Conservation (phyloP, 2,113 vertebrate genomes). For the Meles meles region DNA sequence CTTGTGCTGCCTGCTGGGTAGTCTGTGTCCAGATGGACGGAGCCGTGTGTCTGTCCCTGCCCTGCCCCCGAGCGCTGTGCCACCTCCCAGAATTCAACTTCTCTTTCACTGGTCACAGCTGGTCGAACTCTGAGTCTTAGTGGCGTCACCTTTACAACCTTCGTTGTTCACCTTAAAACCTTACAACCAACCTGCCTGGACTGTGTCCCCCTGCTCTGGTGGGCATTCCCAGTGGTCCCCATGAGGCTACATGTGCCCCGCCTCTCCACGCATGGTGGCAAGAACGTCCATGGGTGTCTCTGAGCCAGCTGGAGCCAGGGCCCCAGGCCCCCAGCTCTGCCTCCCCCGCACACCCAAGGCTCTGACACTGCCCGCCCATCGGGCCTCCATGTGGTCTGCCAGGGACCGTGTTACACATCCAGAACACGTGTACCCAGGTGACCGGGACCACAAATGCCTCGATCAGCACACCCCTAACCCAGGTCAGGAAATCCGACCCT, state of each 20-base stretch:
- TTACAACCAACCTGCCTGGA: neutral
- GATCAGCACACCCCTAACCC: neutral
- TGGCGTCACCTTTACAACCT: neutral
- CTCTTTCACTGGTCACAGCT: neutral
- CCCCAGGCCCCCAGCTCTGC: no score
- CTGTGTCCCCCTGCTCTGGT: no score
- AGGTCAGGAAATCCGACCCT: accelerated
- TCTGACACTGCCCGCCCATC: neutral
- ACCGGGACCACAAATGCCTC: neutral
- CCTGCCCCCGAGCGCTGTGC: neutral
- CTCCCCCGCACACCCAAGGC: no score
- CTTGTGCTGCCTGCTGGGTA: no score
- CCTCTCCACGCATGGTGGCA: neutral
- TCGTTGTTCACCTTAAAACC: neutral
- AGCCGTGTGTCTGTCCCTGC: no score
- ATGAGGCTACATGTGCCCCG: accelerated
- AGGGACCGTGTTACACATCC: accelerated
- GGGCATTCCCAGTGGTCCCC: no score
- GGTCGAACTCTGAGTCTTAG: neutral
- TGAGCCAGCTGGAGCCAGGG: no score
- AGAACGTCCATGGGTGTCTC: neutral
- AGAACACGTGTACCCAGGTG: accelerated
- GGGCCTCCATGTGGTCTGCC: neutral
- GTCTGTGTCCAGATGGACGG: neutral
- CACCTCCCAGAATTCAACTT: neutral